phyloP scores from a whole-genome alignment of 2,113 vertebrate genomes.

The Apodemus speciosus region DNA sequence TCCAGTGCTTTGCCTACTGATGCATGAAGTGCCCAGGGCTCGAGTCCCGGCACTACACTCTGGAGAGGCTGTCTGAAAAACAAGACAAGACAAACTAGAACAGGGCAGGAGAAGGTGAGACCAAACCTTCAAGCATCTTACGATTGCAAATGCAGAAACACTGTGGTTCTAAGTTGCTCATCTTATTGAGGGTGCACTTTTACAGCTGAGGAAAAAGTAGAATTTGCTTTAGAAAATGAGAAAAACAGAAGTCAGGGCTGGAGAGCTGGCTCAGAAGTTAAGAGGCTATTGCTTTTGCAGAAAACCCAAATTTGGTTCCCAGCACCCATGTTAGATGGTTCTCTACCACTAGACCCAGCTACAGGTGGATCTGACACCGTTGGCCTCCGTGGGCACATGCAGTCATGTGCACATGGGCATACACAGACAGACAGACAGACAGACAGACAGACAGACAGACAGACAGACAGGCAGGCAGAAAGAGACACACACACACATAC shows the following conservation, averaged over 20 bases:
- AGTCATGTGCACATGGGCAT: neutral
- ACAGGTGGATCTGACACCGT: neutral
- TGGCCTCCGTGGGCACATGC: neutral
- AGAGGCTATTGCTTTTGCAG: neutral
- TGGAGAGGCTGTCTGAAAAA: slow-evolving; percentile 82
- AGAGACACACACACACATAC: too few relatives aligned
- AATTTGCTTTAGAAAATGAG: slow-evolving; percentile 21
- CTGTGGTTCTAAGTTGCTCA: neutral
- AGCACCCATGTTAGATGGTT: neutral
- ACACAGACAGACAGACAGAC: neutral
- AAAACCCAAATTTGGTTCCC: neutral
- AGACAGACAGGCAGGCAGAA: too few relatives aligned
- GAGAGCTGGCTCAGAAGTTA: neutral
- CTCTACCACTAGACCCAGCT: too few relatives aligned
- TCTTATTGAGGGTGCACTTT: slow-evolving; percentile 28
- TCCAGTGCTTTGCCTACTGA: neutral
- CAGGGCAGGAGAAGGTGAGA: neutral
- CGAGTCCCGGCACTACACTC: neutral
- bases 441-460: too few relatives aligned
- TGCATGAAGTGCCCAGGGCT: neutral
- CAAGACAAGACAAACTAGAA: neutral
- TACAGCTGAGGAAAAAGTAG: neutral
- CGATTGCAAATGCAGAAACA: neutral
- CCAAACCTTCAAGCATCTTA: neutral
- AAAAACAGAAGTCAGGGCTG: neutral